Percentiles rank a stretch among this genome's conserved stretches.
Conservation (phyloP, 2,113 vertebrate genomes). For the Phylloscopus trochilus region DNA sequence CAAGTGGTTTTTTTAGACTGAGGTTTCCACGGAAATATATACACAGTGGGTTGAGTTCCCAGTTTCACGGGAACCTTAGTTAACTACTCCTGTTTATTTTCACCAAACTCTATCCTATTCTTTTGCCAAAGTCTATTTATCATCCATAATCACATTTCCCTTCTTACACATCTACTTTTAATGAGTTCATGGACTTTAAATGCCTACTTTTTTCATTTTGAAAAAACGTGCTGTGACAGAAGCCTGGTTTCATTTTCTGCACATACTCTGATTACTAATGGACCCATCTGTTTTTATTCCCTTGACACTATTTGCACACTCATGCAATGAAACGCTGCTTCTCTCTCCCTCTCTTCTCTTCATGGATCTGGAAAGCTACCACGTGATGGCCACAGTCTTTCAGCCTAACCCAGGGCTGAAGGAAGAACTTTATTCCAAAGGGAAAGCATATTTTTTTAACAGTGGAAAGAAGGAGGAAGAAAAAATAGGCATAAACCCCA, state of each 20-base stretch:
- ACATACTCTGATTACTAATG: background rate
- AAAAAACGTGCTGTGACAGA: background rate
- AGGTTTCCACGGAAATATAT: background rate
- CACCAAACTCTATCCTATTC: background rate
- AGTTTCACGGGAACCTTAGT: background rate
- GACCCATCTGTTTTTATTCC: background rate
- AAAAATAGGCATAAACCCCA: background rate
- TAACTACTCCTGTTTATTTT: background rate
- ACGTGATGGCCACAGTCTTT: background rate
- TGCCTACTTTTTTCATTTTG: background rate
- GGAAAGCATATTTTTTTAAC: background rate
- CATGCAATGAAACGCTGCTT: background rate
- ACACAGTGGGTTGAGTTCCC: background rate
- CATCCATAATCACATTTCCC: background rate
- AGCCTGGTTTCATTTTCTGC: background rate
- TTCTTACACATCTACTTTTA: background rate
- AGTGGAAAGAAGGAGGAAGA: background rate
- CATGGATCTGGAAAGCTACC: background rate
- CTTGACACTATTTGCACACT: background rate
- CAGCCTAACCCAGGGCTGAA: background rate
- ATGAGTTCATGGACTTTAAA: background rate
- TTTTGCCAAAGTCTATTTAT: background rate
- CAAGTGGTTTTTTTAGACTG: background rate
- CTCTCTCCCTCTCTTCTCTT: background rate
- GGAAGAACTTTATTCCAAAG: background rate